A percentile compares a stretch with the other conserved stretches of the same genome.
Conservation (phyloP, 1,140 invertebrate genomes). For the Caerostris darwini region DNA sequence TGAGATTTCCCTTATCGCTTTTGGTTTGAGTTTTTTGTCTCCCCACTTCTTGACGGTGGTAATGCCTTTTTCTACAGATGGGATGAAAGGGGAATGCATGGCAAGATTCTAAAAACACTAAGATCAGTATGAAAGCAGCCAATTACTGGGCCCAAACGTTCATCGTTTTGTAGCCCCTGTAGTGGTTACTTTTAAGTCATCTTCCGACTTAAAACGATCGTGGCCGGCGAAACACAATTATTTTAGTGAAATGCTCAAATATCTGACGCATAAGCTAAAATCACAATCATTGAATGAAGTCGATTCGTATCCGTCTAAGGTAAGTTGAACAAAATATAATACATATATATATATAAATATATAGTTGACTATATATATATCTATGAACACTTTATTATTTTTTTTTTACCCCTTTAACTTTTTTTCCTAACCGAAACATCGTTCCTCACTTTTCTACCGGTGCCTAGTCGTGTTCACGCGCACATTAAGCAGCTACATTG, state of each 20-base stretch:
- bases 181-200: conserved; percentile 73
- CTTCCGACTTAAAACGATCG: conserved; percentile 38
- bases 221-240: conserved; percentile 57
- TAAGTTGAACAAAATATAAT: conserved; percentile 24
- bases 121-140: conserved; percentile 57
- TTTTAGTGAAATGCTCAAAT: conserved; percentile 80
- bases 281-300: conserved; percentile 80
- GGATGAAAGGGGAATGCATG: conserved; percentile 65
- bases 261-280: conserved; percentile 80
- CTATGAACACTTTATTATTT: neutral
- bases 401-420: conserved; percentile 23
- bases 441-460: conserved; percentile 57
- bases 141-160: conserved; percentile 40
- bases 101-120: conserved; percentile 5
- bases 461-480: conserved; percentile 63
- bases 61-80: conserved; percentile 54
- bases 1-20: conserved; percentile 40
- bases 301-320: conserved; percentile 79
- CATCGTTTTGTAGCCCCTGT: conserved; percentile 43
- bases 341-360: neutral
- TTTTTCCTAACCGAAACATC: neutral
- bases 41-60: neutral
- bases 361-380: conserved; percentile 4
- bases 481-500: conserved; percentile 54
- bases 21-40: conserved; percentile 11